Evolutionary conservation across 2,888 invertebrate genomes (phyloP).

Genomic region (Escarpia spicata): DNA sequence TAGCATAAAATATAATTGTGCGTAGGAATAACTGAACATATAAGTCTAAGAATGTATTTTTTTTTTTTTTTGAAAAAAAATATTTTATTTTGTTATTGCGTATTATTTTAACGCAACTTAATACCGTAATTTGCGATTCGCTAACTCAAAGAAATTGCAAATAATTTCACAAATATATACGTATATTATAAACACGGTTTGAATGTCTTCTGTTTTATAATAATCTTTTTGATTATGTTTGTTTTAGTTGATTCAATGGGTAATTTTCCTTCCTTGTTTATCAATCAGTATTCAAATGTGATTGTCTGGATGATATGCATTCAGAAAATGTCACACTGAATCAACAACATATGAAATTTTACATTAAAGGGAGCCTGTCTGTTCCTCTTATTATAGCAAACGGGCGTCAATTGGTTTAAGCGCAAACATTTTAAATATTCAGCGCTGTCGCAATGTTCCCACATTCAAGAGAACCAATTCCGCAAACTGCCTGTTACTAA

Average conservation of each 20-base stretch:
- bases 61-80: neutral
- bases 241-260: neutral
- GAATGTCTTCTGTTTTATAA: neutral
- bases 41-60: neutral
- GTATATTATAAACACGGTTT: neutral
- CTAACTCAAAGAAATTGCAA: neutral
- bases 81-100: no score
- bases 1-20: neutral
- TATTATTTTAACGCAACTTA: no score
- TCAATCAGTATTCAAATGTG: neutral
- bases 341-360: neutral
- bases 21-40: neutral
- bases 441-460: no score
- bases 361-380: neutral
- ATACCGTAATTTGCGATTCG: neutral
- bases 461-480: no score
- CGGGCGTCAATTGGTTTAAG: no score
- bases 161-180: neutral
- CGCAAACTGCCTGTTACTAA: no score
- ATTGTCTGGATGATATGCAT: neutral
- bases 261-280: neutral
- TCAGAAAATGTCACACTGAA: neutral
- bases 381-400: no score
- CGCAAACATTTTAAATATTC: no score
- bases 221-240: neutral